Percentiles rank a stretch among this genome's conserved stretches.
Evolutionary conservation across 1,140 invertebrate species (phyloP).

Genomic region (Anagrus nilaparvatae): DNA sequence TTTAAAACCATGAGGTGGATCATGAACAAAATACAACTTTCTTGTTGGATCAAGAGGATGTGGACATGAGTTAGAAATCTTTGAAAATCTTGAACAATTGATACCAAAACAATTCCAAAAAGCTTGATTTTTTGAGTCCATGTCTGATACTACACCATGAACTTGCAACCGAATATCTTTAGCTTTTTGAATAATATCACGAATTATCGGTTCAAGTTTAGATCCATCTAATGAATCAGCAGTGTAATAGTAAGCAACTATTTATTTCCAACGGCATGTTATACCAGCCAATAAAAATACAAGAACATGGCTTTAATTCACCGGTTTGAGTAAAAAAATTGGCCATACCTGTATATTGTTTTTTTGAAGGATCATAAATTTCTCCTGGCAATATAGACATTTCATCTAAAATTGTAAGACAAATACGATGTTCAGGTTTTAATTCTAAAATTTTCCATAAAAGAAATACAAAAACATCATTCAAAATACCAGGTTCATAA

Average conservation of each 20-base stretch:
- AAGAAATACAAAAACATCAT: constrained; percentile 15
- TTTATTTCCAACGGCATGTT: constrained; percentile 14
- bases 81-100: background rate
- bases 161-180: constrained; percentile 2
- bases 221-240: constrained; percentile 5
- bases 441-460: too few species aligned
- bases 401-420: constrained; percentile 10
- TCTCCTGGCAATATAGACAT: background rate
- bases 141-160: constrained; percentile 4
- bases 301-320: too few species aligned
- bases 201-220: background rate
- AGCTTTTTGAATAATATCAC: constrained; percentile 4
- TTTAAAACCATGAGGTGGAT: constrained; percentile 5
- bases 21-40: constrained; percentile 9
- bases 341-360: background rate
- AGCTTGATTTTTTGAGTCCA: constrained; percentile 4
- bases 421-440: too few species aligned
- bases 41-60: constrained; percentile 7
- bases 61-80: constrained; percentile 1
- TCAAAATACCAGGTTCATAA: constrained; percentile 8
- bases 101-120: constrained; percentile 3
- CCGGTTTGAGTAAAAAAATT: background rate
- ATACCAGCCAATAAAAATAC: constrained; percentile 15
- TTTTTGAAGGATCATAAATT: background rate
- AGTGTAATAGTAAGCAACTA: constrained; percentile 14